Evolutionary conservation across 2,797 vertebrate species (phyloP).

Genomic region (Sebastes hopkinsi): DNA sequence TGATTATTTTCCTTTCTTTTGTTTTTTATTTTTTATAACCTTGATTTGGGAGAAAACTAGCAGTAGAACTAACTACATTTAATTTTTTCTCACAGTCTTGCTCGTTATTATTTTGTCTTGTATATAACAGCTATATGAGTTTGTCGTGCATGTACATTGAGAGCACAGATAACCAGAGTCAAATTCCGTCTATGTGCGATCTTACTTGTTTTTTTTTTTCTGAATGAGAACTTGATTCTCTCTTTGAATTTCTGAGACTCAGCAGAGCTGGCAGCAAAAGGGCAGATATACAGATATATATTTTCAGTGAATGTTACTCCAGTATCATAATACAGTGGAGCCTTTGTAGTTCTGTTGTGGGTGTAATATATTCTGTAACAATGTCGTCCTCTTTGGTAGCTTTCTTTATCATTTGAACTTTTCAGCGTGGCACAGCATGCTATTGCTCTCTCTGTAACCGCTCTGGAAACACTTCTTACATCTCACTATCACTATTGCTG

Average conservation of each 20-base stretch:
- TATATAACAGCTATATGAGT: neutral
- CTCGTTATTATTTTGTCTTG: neutral
- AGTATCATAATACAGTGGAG: neutral
- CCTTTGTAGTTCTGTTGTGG: conserved; percentile 3
- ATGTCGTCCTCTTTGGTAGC: neutral
- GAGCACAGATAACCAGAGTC: neutral
- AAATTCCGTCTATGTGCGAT: neutral
- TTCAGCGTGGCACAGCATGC: neutral
- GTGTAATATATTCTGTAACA: neutral
- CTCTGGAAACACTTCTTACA: neutral
- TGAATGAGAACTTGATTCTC: neutral
- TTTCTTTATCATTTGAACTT: conserved; percentile 10
- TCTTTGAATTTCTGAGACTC: conserved; percentile 13
- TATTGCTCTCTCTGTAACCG: neutral
- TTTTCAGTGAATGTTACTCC: neutral
- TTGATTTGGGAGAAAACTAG: neutral
- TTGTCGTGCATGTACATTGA: neutral
- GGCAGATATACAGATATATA: neutral
- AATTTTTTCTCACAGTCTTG: neutral
- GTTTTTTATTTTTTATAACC: neutral
- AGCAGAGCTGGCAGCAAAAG: neutral
- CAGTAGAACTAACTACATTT: neutral
- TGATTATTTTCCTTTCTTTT: neutral
- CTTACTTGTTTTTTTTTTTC: neutral
- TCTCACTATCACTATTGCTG: neutral